Conservation (phyloP, 2,888 invertebrate genomes). For the Keiferia lycopersicella region DNA sequence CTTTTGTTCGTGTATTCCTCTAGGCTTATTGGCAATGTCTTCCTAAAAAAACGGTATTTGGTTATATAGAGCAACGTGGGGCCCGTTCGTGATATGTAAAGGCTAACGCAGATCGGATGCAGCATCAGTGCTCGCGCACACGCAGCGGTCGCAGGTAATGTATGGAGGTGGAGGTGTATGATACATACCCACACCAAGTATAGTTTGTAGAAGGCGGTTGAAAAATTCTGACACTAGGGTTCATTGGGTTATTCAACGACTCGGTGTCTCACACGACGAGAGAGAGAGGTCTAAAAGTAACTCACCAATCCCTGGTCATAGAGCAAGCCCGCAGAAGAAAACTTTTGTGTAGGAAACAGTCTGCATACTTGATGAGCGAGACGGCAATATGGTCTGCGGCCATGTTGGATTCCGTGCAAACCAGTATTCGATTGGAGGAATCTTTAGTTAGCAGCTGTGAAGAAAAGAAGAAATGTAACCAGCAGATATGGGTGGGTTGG, state of each 20-base stretch:
- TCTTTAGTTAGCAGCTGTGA: constrained; percentile 48
- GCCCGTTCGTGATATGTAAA: too few species aligned
- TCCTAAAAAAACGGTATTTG: constrained; percentile 37
- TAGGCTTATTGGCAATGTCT: constrained; percentile 43
- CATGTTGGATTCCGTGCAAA: constrained; percentile 71
- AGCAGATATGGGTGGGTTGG: too few species aligned
- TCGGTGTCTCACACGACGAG: too few species aligned
- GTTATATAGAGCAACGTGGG: too few species aligned
- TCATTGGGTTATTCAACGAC: too few species aligned
- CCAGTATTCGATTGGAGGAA: constrained; percentile 51
- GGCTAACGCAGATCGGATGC: too few species aligned
- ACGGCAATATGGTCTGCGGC: constrained; percentile 67
- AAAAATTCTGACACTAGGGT: too few species aligned
- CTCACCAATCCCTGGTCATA: constrained; percentile 57
- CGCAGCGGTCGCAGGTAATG: too few species aligned
- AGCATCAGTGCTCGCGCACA: too few species aligned
- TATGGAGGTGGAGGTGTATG: too few species aligned
- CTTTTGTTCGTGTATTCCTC: constrained; percentile 41
- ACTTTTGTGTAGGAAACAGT: constrained; percentile 39
- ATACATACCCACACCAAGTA: too few species aligned
- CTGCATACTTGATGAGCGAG: constrained; percentile 50
- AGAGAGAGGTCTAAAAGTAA: constrained; percentile 22
- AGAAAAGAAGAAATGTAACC: neutral
- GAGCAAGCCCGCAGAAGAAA: constrained; percentile 61
- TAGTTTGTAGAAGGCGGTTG: too few species aligned